phyloP scores from a whole-genome alignment of 1,140 invertebrate genomes.

The Orius insidiosus region DNA sequence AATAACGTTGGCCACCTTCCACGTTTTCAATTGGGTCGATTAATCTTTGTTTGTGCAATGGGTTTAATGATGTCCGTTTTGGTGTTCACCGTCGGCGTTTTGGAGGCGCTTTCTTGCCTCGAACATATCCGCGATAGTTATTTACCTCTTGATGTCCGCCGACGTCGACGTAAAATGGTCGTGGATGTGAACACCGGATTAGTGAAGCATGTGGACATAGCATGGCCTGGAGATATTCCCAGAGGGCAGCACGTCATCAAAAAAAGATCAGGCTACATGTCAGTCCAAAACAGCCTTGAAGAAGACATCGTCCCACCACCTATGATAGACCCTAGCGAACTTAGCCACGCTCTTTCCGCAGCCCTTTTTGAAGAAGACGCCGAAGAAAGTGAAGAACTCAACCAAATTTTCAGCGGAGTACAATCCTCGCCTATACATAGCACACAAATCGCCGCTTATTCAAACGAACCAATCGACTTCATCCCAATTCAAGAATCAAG shows the following conservation, averaged over 20 bases:
- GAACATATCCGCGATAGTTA: slow-evolving; percentile 8
- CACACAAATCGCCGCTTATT: background rate
- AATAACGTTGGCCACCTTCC: slow-evolving; percentile 1
- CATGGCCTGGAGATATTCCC: slow-evolving; percentile 7
- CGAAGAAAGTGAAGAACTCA: background rate
- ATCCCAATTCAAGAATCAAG: background rate
- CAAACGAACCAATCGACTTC: background rate
- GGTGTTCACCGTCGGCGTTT: slow-evolving; percentile 13
- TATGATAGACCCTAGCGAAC: background rate
- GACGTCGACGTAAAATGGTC: background rate
- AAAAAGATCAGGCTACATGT: slow-evolving; percentile 1
- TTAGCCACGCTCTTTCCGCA: background rate
- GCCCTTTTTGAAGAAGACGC: slow-evolving; percentile 7
- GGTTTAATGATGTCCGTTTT: slow-evolving; percentile 15
- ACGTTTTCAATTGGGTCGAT: slow-evolving; percentile 9
- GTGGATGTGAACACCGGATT: background rate
- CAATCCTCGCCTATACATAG: background rate
- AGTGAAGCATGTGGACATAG: slow-evolving; percentile 1
- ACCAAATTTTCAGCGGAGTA: slow-evolving; percentile 1
- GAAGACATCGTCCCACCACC: background rate
- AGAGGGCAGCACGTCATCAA: slow-evolving; percentile 1
- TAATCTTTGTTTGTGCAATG: slow-evolving; percentile 7
- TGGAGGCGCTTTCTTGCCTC: slow-evolving; percentile 14
- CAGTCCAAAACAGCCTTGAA: slow-evolving; percentile 1
- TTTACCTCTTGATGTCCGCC: slow-evolving; percentile 1